phyloP scores from a whole-genome alignment of 2,888 invertebrate genomes.

The Pterostichus madidus region DNA sequence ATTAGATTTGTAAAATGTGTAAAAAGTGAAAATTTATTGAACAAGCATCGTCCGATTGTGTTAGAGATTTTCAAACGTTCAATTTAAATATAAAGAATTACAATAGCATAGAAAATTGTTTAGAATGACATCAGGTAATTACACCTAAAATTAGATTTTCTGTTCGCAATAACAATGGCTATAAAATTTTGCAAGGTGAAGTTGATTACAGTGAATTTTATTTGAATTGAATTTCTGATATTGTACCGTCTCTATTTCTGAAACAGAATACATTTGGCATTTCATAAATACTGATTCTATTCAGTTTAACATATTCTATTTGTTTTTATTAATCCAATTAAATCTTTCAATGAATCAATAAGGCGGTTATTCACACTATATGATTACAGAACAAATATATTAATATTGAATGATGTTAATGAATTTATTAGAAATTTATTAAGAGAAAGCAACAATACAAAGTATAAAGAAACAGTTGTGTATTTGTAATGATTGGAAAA shows the following conservation, averaged over 20 bases:
- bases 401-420: not conserved
- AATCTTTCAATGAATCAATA: not conserved
- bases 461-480: conserved; percentile 23
- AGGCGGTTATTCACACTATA: conserved; percentile 25
- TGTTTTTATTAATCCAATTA: not conserved
- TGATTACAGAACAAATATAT: conserved; percentile 13
- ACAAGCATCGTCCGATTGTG: no score
- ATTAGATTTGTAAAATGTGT: not conserved
- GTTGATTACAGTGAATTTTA: not conserved
- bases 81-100: not conserved
- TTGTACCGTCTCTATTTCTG: no score
- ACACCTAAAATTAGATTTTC: conserved; percentile 23
- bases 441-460: conserved; percentile 39
- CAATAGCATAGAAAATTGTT: conserved; percentile 3
- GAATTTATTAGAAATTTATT: conserved; percentile 40
- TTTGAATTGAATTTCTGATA: not conserved
- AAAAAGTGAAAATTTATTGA: no score
- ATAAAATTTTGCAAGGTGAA: not conserved
- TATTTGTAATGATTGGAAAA: conserved; percentile 28
- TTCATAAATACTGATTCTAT: not conserved
- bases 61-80: not conserved
- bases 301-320: not conserved
- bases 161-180: not conserved
- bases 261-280: no score
- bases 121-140: conserved; percentile 26